These are phyloP conservation scores for Cremastobaeus sp. DNA, from an alignment of 2,888 invertebrate genomes.

Conservation along the genomic window DNA sequence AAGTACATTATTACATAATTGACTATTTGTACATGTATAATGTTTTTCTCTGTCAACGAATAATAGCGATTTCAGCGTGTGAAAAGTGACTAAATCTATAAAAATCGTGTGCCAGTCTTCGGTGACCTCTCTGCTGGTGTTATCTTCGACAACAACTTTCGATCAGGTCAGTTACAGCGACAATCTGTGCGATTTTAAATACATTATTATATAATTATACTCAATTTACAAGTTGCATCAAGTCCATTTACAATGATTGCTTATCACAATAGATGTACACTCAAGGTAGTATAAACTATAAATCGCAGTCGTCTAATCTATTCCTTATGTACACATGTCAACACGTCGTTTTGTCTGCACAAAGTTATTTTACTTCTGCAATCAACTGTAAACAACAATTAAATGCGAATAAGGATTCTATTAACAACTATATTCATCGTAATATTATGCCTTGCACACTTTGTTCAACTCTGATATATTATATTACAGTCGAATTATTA, in stretches of 20 bases:
- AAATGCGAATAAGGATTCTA: no score
- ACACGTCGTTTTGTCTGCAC: no score
- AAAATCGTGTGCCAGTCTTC: conserved; percentile 44
- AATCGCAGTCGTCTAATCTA: conserved; percentile 16
- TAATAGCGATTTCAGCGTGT: no score
- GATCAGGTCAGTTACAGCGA: conserved; percentile 18
- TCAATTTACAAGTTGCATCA: conserved; percentile 28
- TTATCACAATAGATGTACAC: no score
- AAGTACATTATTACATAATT: conserved; percentile 40
- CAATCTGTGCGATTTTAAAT: conserved; percentile 59
- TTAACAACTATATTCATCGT: no score
- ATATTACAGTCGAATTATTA: no score
- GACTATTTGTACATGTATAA: conserved; percentile 29
- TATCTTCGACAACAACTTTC: conserved; percentile 11
- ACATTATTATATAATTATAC: conserved; percentile 54
- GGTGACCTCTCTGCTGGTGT: not conserved
- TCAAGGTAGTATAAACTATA: no score
- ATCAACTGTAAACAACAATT: no score
- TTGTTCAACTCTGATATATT: no score
- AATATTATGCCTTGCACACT: no score
- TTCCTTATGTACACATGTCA: conserved; percentile 34
- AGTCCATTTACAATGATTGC: conserved; percentile 29
- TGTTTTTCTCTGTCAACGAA: not conserved
- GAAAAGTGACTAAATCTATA: no score
- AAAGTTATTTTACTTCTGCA: no score